Evolutionary conservation across 2,888 invertebrate species (phyloP), one percentile per base, ranked within the genome.

Genomic region (Nemapogon koenigi): DNA sequence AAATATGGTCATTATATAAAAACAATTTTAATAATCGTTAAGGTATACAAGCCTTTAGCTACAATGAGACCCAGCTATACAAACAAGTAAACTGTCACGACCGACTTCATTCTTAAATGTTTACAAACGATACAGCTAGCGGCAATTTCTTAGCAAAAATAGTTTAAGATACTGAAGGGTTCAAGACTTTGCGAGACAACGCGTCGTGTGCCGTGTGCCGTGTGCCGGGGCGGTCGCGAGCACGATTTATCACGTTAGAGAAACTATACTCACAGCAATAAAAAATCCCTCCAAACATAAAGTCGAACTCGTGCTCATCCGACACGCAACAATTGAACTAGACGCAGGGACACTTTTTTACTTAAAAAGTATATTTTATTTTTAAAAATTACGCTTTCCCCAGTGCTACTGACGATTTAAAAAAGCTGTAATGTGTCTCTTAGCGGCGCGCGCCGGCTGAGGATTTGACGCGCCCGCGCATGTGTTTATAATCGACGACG

Each of bases 391-490:
- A 55, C 56, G 57, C 56, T 65, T 42, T 69, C 68, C 70, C 72
- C 59, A 57, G 60, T 56, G 53, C 59, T 62, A 59, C 59, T 53
- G 59, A 58, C 57, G 62, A 50, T 65, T 69, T 72, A 72, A 76
- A 78, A 78, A 75, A 70, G 67, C 73, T 63, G 59, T 72, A 73
- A 73, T 62, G 60, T 56, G 57, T 64, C 63, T 59, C 62, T 52
- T 62, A 57, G 58, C 62, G 62, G 50, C 73, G 68, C 62, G 62
- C 72, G 76, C 73, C 76, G 75, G 75, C 76, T 78, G 76, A 75
- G 68, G 68, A 76, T 76, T 76, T 78, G 76, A 71, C 71, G 73
- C 76, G 76, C 76, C 72, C 63, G 72, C 75, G 76, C 76, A 76
- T 75, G 70, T 76, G 78, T 68, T 70, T 75, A 69, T 71, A 65